These are phyloP conservation scores for Dasypus novemcinctus DNA, from an alignment of 2,113 vertebrate species.

Conservation along the genomic window DNA sequence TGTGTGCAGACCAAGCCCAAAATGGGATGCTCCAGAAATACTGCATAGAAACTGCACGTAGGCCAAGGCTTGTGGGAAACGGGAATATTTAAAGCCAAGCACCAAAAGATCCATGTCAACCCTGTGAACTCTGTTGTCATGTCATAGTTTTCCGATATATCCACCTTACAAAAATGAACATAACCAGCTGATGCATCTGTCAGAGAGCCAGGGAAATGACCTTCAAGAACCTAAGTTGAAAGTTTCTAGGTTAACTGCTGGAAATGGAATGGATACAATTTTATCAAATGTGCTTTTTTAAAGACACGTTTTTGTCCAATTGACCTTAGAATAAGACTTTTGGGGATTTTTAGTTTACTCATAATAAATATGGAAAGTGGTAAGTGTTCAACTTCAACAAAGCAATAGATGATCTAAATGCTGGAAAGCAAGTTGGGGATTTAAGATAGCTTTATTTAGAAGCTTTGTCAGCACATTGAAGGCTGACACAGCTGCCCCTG, in stretches of 20 bases:
- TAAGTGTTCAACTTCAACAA: not conserved
- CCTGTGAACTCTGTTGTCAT: not conserved
- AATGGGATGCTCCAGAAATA: too few relatives aligned
- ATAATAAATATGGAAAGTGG: not conserved
- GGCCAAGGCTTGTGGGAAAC: fast-evolving
- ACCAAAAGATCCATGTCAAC: not conserved
- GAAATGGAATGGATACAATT: conserved; percentile 18
- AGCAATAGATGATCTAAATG: not conserved
- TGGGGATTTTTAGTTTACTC: not conserved
- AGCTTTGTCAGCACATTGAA: not conserved
- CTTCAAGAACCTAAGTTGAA: not conserved
- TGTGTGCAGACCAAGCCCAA: too few relatives aligned
- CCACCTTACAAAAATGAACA: not conserved
- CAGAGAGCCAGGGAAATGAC: not conserved
- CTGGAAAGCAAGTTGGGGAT: not conserved
- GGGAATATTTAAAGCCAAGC: fast-evolving
- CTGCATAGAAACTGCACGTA: not conserved
- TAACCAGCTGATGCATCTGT: not conserved
- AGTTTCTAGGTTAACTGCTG: not conserved
- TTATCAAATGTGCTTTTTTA: not conserved
- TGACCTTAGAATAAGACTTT: not conserved
- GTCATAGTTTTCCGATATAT: not conserved
- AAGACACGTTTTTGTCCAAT: not conserved
- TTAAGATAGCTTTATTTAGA: not conserved
- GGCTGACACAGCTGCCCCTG: not conserved